phyloP scores from a whole-genome alignment of 2,888 invertebrate species.

The Melanostoma mellinum region DNA sequence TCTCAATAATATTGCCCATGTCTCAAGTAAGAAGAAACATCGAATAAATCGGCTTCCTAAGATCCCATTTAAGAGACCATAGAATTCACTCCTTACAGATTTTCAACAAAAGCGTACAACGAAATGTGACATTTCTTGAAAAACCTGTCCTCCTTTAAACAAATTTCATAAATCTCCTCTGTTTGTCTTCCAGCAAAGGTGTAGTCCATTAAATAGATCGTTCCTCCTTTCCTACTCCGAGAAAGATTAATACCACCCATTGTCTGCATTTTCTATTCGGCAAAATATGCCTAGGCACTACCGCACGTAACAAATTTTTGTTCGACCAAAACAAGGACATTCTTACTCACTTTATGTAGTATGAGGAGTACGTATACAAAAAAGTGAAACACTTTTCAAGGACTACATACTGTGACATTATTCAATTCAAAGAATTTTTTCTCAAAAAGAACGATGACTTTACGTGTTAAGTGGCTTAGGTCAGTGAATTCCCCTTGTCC shows the following conservation, averaged over 20 bases:
- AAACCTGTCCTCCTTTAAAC: slow-evolving; percentile 53
- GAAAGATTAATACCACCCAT: slow-evolving; percentile 48
- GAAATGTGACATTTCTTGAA: slow-evolving; percentile 29
- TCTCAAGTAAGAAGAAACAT: neutral
- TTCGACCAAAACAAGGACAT: slow-evolving; percentile 42
- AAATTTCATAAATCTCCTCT: slow-evolving; percentile 29
- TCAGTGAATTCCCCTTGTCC: slow-evolving; percentile 12
- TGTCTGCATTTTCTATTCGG: slow-evolving; percentile 6
- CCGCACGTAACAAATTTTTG: slow-evolving; percentile 67
- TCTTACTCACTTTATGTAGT: slow-evolving; percentile 11
- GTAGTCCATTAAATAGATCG: slow-evolving; percentile 40
- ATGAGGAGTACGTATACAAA: slow-evolving; percentile 5
- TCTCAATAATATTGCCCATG: no score
- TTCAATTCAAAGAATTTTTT: slow-evolving; percentile 39
- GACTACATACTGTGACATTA: slow-evolving; percentile 55
- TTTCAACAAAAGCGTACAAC: slow-evolving; percentile 13
- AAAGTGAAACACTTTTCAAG: slow-evolving; percentile 36
- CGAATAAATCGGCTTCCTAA: slow-evolving; percentile 11
- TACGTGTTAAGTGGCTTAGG: slow-evolving; percentile 68
- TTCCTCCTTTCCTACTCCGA: slow-evolving; percentile 21
- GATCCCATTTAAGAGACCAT: slow-evolving; percentile 13
- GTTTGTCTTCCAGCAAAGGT: neutral
- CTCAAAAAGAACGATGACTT: neutral
- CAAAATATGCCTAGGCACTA: slow-evolving; percentile 29
- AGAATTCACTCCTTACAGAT: slow-evolving; percentile 54